phyloP scores from a whole-genome alignment of 1,140 invertebrate genomes.

The Sitobion miscanthi region DNA sequence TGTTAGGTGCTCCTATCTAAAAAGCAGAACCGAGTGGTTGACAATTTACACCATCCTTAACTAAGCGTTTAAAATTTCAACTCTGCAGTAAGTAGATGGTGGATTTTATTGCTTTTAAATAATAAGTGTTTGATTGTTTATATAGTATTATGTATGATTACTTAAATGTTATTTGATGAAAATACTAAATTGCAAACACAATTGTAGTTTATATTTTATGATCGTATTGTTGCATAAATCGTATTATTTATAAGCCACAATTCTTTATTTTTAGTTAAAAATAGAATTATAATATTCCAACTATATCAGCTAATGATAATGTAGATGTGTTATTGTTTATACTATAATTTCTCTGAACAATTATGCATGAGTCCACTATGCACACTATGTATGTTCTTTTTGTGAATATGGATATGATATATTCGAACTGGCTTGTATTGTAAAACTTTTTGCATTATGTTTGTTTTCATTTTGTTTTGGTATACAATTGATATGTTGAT shows the following conservation, averaged over 20 bases:
- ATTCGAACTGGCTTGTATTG: neutral
- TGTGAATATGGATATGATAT: neutral
- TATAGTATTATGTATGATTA: neutral
- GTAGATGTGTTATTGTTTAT: neutral
- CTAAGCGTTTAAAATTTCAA: conserved; percentile 15
- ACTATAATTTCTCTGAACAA: neutral
- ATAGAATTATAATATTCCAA: neutral
- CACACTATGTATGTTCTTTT: neutral
- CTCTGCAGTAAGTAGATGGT: conserved; percentile 28
- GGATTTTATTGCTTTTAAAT: neutral
- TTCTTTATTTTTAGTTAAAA: neutral
- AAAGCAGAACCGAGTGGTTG: neutral
- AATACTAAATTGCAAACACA: neutral
- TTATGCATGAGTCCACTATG: neutral
- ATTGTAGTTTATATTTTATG: neutral
- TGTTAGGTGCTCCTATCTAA: conserved; percentile 43
- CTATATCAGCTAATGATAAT: neutral
- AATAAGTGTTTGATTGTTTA: neutral
- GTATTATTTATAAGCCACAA: neutral
- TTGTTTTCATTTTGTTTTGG: neutral
- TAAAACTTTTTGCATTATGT: neutral
- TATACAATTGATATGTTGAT: neutral
- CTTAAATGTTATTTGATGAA: neutral
- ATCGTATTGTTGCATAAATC: neutral
- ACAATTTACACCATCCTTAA: conserved; percentile 5